Base-by-base conservation (phyloP, 2,113 vertebrate species). In the Corvus hawaiiensis region DNA sequence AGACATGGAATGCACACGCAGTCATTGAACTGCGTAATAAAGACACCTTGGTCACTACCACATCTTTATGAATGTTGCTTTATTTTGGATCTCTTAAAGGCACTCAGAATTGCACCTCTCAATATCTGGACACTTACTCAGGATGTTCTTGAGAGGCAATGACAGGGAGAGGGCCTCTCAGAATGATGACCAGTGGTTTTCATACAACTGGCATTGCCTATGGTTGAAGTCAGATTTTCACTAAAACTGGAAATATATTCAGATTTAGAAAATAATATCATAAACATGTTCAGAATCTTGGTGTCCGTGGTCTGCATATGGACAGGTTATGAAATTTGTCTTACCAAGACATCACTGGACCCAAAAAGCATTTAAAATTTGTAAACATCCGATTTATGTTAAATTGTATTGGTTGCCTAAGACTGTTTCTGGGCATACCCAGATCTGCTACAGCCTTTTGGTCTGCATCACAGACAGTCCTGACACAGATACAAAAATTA, bases 21-120 rank as follows among this genome's bases (percentile, higher is more conserved):
- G 37, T 67, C 52, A 95, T 17, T 68, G 54, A 95, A 94, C 62
- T 84, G 68, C 90, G 77, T 79, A 89, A 87, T 77, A 82, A 87
- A 88, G 74, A 61, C 10, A 69, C 75, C 17, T 67, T 44, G 41
- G 68, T 39, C 49, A 71, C 79, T 61, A 15, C 59, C 22, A 64
- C 30, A 71, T 3, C 41, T 81, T 84, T n/a, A n/a, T 59, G 26
- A 69, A 30, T 41, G n/a, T 49, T 85, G 59, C 5, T 63, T 83
- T 75, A 43, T 71, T 78, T 49, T 5, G 8, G 5, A 16, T 74
- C 18, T 74, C 88, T 44, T 68, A 67, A 68, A 54, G 14, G 11
- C 32, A n/a, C 15, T 75, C 28, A 64, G 22, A 81, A 55, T 33
- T 79, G 32, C 19, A 46, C 14, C 26, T 73, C 28, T 85, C 39